Evolutionary conservation across 2,888 invertebrate genomes (phyloP).

Genomic region (Nomada hirtipes): DNA sequence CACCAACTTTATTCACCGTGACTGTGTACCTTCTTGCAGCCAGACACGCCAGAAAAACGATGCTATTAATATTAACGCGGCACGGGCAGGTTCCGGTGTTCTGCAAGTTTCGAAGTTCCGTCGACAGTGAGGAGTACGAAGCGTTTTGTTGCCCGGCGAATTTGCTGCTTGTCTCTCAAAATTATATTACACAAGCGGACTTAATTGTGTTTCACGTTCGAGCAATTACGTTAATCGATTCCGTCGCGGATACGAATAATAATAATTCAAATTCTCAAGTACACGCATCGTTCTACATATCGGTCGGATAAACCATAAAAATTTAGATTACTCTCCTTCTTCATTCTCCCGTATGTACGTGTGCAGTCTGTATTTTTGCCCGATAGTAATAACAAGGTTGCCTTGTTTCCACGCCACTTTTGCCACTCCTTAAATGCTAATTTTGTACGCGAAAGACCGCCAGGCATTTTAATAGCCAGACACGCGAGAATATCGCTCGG

Average conservation of each 20-base stretch:
- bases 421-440: background rate
- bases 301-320: no score
- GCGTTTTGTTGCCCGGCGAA: slow-evolving; percentile 7
- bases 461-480: background rate
- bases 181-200: background rate
- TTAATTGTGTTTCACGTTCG: no score
- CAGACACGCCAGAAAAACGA: slow-evolving; percentile 22
- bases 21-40: slow-evolving; percentile 29
- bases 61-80: slow-evolving; percentile 43
- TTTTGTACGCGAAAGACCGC: background rate
- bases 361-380: no score
- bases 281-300: no score
- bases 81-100: slow-evolving; percentile 15
- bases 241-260: no score
- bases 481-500: background rate
- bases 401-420: no score
- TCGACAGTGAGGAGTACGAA: slow-evolving; percentile 2
- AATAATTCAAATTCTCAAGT: no score
- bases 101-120: slow-evolving; percentile 20
- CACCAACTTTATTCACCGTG: slow-evolving; percentile 34
- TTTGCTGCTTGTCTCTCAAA: background rate
- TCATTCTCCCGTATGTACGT: no score
- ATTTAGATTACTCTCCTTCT: no score
- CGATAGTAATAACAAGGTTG: no score
- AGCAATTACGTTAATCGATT: no score